phyloP scores from a whole-genome alignment of 2,113 vertebrate species.

The Myiopsitta monachus region DNA sequence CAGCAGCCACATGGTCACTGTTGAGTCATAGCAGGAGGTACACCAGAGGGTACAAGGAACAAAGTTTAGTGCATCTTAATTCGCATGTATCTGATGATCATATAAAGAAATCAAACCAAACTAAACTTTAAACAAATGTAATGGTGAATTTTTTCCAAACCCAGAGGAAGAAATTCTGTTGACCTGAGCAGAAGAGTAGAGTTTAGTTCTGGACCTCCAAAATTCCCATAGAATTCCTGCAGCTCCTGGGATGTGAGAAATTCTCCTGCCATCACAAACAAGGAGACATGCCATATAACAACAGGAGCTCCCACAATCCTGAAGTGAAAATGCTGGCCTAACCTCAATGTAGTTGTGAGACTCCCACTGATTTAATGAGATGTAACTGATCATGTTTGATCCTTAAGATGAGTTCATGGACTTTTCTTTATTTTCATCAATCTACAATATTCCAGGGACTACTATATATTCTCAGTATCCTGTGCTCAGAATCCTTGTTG shows the following conservation, averaged over 20 bases:
- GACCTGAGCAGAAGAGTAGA: background rate
- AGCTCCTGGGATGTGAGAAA: background rate
- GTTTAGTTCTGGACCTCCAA: background rate
- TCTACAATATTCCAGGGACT: background rate
- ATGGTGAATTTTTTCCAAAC: background rate
- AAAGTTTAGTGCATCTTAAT: background rate
- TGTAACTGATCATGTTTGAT: background rate
- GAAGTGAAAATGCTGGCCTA: background rate
- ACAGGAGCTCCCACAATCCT: background rate
- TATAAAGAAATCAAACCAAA: background rate
- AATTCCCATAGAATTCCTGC: background rate
- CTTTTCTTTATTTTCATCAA: background rate
- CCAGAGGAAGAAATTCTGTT: background rate
- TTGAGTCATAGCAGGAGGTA: background rate
- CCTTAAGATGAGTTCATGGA: background rate
- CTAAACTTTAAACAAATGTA: background rate
- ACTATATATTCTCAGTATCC: background rate
- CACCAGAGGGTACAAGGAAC: background rate
- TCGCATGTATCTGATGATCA: background rate
- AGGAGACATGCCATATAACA: background rate
- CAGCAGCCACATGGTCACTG: background rate
- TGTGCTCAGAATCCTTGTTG: background rate
- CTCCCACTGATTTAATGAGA: background rate
- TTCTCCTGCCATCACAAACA: background rate
- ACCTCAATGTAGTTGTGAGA: background rate